These are phyloP conservation scores for Terrapene triunguis DNA, from an alignment of 2,113 vertebrate genomes.

Conservation along the genomic window DNA sequence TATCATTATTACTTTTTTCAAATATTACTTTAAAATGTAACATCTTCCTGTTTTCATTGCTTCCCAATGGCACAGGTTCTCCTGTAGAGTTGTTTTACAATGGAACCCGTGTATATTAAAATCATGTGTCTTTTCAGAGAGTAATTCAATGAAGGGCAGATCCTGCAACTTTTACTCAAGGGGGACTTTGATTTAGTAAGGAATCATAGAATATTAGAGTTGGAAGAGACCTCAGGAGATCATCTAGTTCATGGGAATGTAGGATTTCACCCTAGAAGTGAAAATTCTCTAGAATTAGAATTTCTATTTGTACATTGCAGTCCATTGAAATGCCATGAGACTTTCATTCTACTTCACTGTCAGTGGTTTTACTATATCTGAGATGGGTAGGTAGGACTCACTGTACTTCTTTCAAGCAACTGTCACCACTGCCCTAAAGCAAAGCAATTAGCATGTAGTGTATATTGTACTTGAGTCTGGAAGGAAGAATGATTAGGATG, in stretches of 20 bases:
- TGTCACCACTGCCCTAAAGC: not conserved
- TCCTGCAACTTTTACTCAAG: not conserved
- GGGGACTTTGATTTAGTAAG: not conserved
- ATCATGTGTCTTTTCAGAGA: not conserved
- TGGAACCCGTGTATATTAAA: not conserved
- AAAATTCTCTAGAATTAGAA: not conserved
- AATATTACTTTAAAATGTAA: not conserved
- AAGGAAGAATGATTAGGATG: not conserved
- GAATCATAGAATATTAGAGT: too few species aligned
- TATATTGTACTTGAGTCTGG: not conserved
- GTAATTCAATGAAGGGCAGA: not conserved
- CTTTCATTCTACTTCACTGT: not conserved
- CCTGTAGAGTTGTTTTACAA: not conserved
- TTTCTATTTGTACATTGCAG: not conserved
- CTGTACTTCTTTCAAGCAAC: not conserved
- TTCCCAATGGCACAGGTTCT: not conserved
- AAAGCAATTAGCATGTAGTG: not conserved
- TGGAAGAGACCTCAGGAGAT: too few species aligned
- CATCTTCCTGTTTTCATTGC: not conserved
- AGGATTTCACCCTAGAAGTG: not conserved
- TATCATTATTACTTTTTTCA: not conserved
- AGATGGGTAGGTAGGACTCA: not conserved
- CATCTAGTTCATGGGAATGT: too few species aligned
- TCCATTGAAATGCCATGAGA: not conserved
- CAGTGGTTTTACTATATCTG: not conserved